These are phyloP conservation scores for Rhea americana DNA, from an alignment of 2,113 vertebrate genomes.

Conservation along the genomic window DNA sequence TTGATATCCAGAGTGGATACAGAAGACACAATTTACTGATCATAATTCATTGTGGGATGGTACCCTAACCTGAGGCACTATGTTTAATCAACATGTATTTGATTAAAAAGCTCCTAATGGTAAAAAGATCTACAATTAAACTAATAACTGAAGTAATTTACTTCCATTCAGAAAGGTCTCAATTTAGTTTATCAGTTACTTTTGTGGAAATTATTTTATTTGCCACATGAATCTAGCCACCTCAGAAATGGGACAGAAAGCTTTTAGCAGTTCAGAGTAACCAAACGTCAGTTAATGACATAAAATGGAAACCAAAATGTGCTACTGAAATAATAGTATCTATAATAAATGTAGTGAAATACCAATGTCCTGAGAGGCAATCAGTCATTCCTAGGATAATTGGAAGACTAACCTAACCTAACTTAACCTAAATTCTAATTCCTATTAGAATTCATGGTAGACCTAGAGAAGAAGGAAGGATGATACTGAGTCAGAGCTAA, in stretches of 20 bases:
- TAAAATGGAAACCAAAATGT: not conserved
- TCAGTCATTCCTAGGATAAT: fast-evolving
- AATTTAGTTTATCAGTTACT: not conserved
- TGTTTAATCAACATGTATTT: not conserved
- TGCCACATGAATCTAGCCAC: not conserved
- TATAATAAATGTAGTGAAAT: not conserved
- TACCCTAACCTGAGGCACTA: not conserved
- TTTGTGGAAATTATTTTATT: conserved; percentile 2
- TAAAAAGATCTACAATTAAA: not conserved
- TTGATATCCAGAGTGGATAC: not conserved
- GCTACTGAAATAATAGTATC: not conserved
- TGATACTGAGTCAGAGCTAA: not conserved
- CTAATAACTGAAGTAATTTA: not conserved
- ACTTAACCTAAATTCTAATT: not conserved
- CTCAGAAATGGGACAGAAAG: not conserved
- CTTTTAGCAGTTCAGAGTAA: conserved; percentile 5
- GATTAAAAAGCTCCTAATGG: not conserved
- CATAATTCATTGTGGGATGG: not conserved
- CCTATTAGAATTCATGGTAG: not conserved
- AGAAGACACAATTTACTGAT: not conserved
- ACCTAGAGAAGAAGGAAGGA: not conserved
- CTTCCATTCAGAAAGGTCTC: not conserved
- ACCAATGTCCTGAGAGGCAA: not conserved
- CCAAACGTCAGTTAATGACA: not conserved
- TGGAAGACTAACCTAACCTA: not conserved